These are phyloP conservation scores for Turdus rufiventris DNA, from an alignment of 2,113 vertebrate genomes.

Conservation along the genomic window DNA sequence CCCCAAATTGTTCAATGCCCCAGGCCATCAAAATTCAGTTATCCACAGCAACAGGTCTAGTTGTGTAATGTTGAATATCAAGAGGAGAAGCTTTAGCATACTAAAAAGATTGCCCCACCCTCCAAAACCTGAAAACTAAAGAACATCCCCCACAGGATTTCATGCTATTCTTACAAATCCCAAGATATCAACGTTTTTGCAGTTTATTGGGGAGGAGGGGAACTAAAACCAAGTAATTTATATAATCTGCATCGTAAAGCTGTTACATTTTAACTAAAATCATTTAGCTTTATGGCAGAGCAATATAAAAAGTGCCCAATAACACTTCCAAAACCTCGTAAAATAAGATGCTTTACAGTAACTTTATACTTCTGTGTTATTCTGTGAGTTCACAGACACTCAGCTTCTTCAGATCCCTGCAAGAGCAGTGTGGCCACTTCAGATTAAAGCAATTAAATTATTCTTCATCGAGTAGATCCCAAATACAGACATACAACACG, in stretches of 20 bases:
- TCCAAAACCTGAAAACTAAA: neutral
- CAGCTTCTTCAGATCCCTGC: neutral
- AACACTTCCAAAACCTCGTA: neutral
- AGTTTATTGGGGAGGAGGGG: neutral
- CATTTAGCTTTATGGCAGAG: neutral
- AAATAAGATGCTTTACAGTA: neutral
- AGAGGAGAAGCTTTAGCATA: neutral
- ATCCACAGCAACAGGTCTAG: neutral
- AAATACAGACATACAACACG: neutral
- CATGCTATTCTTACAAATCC: neutral
- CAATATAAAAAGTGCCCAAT: neutral
- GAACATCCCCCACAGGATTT: neutral
- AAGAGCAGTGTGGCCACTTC: neutral
- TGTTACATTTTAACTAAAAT: constrained; percentile 9
- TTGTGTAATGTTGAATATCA: neutral
- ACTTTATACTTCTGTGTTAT: neutral
- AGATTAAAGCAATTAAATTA: neutral
- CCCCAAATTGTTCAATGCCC: neutral
- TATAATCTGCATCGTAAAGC: neutral
- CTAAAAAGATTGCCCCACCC: neutral
- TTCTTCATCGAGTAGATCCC: neutral
- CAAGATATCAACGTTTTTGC: neutral
- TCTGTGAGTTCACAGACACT: neutral
- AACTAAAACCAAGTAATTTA: neutral
- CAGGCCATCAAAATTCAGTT: neutral